phyloP scores from a whole-genome alignment of 1,140 invertebrate species.

The Cydia splendana region DNA sequence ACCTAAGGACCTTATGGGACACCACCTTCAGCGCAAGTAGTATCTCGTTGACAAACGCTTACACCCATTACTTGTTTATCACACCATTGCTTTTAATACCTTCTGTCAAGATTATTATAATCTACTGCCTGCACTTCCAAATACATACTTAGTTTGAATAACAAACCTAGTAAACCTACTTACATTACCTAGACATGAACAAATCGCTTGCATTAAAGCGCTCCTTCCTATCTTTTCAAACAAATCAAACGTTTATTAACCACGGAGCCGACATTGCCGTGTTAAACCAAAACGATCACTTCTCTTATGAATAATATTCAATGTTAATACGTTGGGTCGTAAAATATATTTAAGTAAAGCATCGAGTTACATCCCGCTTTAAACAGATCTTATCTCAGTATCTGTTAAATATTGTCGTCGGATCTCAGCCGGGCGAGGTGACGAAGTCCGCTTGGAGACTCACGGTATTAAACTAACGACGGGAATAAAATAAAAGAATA shows the following conservation, averaged over 20 bases:
- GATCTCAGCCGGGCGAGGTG: constrained; percentile 67
- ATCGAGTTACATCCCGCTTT: constrained; percentile 72
- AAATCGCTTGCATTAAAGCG: constrained; percentile 30
- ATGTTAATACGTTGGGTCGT: constrained; percentile 33
- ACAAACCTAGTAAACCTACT: constrained; percentile 23
- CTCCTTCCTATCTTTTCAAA: constrained; percentile 20
- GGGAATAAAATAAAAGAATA: constrained; percentile 72
- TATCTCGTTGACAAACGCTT: not conserved
- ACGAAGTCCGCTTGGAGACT: constrained; percentile 61
- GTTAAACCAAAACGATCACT: constrained; percentile 30
- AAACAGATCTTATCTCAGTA: constrained; percentile 68
- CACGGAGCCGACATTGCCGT: constrained; percentile 22
- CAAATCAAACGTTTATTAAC: constrained; percentile 31
- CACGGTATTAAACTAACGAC: constrained; percentile 72
- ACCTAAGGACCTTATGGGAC: not conserved
- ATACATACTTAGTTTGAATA: constrained; percentile 12
- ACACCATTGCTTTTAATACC: constrained; percentile 15
- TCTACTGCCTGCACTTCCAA: not conserved
- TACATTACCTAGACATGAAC: constrained; percentile 31
- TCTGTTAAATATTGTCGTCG: constrained; percentile 69
- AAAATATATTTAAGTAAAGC: constrained; percentile 60
- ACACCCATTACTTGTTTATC: constrained; percentile 20
- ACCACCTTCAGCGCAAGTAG: not conserved
- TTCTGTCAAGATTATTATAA: constrained; percentile 11
- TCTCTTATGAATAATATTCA: constrained; percentile 33